phyloP scores from a whole-genome alignment of 2,888 invertebrate genomes.

The Watsonalla binaria region DNA sequence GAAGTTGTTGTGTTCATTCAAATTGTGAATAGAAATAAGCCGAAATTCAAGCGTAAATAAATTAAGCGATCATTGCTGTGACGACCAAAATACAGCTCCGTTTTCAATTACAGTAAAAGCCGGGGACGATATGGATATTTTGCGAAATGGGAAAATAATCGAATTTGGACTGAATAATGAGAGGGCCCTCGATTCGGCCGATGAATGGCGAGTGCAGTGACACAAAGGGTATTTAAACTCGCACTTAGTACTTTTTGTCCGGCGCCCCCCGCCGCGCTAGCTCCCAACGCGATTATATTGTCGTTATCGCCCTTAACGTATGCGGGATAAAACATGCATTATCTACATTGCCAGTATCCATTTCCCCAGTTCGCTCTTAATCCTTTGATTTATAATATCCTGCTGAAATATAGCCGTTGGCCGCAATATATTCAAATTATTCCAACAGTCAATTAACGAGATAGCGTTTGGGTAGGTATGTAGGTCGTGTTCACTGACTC shows the following conservation, averaged over 20 bases:
- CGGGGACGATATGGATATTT: constrained; percentile 76
- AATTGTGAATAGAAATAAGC: constrained; percentile 31
- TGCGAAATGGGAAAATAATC: constrained; percentile 77
- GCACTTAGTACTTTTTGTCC: constrained; percentile 76
- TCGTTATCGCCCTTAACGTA: constrained; percentile 76
- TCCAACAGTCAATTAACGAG: constrained; percentile 74
- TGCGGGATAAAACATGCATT: constrained; percentile 73
- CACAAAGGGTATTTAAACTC: constrained; percentile 78
- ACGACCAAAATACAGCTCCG: constrained; percentile 56
- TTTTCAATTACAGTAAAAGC: constrained; percentile 75
- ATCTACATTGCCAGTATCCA: constrained; percentile 71
- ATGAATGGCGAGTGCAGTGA: constrained; percentile 62
- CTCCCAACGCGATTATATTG: constrained; percentile 61
- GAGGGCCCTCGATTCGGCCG: constrained; percentile 59
- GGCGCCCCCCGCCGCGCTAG: constrained; percentile 46
- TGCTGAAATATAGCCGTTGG: constrained; percentile 66
- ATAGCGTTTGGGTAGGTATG: constrained; percentile 58
- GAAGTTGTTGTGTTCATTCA: constrained; percentile 5
- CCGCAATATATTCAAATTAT: constrained; percentile 75
- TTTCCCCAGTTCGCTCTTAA: constrained; percentile 63
- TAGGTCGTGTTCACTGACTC: constrained; percentile 44
- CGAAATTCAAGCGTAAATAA: constrained; percentile 46
- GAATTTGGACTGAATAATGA: constrained; percentile 77
- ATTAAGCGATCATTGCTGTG: constrained; percentile 53
- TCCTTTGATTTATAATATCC: constrained; percentile 76